Evolutionary conservation across 1,140 invertebrate species (phyloP).

Genomic region (Drosophila quadrilineata): DNA sequence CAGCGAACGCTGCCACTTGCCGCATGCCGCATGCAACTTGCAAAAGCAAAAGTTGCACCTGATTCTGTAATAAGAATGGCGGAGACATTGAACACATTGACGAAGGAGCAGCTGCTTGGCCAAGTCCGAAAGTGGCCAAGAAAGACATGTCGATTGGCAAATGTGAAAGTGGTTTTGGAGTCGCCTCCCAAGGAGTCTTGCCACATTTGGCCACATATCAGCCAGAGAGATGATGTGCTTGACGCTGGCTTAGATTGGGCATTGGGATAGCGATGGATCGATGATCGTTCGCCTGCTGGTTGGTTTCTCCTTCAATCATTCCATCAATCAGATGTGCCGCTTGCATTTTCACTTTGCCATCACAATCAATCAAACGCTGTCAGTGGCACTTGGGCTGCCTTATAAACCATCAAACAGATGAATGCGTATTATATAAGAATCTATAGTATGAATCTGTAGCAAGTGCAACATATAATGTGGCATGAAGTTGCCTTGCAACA

Average conservation of each 20-base stretch:
- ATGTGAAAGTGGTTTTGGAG: slow-evolving; percentile 76
- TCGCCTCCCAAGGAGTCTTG: slow-evolving; percentile 58
- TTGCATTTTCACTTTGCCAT: slow-evolving; percentile 16
- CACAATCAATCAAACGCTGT: no score
- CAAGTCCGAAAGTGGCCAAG: slow-evolving; percentile 3
- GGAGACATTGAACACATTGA: slow-evolving; percentile 22
- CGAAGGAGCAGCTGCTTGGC: neutral
- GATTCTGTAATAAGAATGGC: slow-evolving; percentile 76
- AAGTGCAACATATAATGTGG: slow-evolving; percentile 33
- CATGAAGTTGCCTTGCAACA: slow-evolving; percentile 53
- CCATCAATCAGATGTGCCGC: slow-evolving; percentile 16
- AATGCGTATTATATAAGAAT: slow-evolving; percentile 48
- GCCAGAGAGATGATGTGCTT: slow-evolving; percentile 60
- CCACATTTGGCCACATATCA: slow-evolving; percentile 46
- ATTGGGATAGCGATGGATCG: slow-evolving; percentile 23
- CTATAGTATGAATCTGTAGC: slow-evolving; percentile 1
- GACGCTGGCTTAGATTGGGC: slow-evolving; percentile 20
- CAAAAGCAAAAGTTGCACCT: slow-evolving; percentile 71
- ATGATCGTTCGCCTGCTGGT: slow-evolving; percentile 4
- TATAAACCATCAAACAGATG: no score
- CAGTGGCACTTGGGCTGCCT: no score
- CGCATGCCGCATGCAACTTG: no score
- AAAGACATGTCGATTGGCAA: slow-evolving; percentile 20
- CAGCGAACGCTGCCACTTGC: no score
- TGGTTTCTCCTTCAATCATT: slow-evolving; percentile 35